Conservation (phyloP, 2,888 invertebrate species). For the Dasysyrphus albostriatus region DNA sequence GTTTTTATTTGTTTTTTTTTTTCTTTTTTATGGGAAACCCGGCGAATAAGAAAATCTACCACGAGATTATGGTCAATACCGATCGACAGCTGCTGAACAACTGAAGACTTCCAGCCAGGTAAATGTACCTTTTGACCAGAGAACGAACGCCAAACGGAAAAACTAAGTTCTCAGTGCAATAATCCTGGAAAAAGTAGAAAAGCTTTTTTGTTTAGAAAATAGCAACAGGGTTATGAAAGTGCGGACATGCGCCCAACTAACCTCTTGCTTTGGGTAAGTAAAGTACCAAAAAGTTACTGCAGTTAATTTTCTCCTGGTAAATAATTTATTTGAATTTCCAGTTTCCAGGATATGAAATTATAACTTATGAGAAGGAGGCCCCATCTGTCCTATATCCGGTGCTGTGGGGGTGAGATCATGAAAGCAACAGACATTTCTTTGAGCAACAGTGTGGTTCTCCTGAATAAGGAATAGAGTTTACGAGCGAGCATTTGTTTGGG, state of each 20-base stretch:
- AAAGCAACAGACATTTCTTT: constrained; percentile 44
- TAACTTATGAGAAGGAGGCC: not conserved
- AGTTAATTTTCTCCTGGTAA: constrained; percentile 65
- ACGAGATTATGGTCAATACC: constrained; percentile 54
- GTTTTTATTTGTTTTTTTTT: constrained; percentile 6
- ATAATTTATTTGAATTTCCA: constrained; percentile 54
- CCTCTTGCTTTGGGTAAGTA: not conserved
- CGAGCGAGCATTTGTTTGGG: constrained; percentile 64
- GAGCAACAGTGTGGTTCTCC: constrained; percentile 9
- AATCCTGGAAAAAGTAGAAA: constrained; percentile 68
- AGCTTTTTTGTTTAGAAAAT: constrained; percentile 38
- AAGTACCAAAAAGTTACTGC: constrained; percentile 63
- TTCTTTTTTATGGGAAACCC: constrained; percentile 3
- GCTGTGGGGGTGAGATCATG: not conserved
- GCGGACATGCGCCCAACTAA: constrained; percentile 55
- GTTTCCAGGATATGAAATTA: constrained; percentile 56
- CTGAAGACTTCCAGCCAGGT: constrained; percentile 72
- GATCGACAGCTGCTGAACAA: constrained; percentile 72
- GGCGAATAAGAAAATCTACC: constrained; percentile 31
- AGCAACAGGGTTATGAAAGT: constrained; percentile 70
- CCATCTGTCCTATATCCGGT: not conserved
- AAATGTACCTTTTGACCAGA: constrained; percentile 66
- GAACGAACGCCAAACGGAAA: constrained; percentile 12
- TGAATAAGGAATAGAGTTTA: constrained; percentile 22
- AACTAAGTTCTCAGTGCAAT: constrained; percentile 36